Evolutionary conservation across 2,888 invertebrate genomes (phyloP).

Genomic region (Chymomyza procnemis): DNA sequence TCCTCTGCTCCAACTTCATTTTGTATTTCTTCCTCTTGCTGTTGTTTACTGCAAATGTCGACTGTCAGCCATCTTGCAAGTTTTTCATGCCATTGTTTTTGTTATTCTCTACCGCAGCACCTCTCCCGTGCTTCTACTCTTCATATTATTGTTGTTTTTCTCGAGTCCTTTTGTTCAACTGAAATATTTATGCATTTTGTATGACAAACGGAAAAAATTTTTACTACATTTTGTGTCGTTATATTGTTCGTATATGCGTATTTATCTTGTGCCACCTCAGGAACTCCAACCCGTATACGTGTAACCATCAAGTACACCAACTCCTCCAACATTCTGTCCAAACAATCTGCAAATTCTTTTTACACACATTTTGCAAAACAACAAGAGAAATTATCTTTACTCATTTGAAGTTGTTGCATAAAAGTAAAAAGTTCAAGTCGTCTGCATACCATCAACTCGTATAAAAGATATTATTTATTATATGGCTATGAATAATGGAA

Average conservation of each 20-base stretch:
- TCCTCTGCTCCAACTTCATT: background rate
- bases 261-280: background rate
- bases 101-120: too few species aligned
- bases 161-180: slow-evolving; percentile 48
- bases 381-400: slow-evolving; percentile 22
- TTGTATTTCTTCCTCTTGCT: slow-evolving; percentile 13
- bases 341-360: slow-evolving; percentile 43
- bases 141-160: slow-evolving; percentile 8
- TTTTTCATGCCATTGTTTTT: slow-evolving; percentile 24
- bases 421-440: slow-evolving; percentile 20
- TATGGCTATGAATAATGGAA: background rate
- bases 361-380: slow-evolving; percentile 36
- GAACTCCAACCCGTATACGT: background rate
- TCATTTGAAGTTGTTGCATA: slow-evolving; percentile 5
- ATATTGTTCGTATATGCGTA: slow-evolving; percentile 8
- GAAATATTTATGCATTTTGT: slow-evolving; percentile 58
- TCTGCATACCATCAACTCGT: slow-evolving; percentile 1
- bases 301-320: background rate
- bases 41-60: slow-evolving; percentile 12
- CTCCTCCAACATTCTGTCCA: background rate
- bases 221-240: slow-evolving; percentile 24
- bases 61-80: slow-evolving; percentile 29
- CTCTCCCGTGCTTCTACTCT: too few species aligned
- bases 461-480: slow-evolving; percentile 10
- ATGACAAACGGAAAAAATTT: slow-evolving; percentile 43